Evolutionary conservation across 2,113 vertebrate genomes (phyloP), one percentile per base, ranked within the genome.

Genomic region (Heliornis fulica): DNA sequence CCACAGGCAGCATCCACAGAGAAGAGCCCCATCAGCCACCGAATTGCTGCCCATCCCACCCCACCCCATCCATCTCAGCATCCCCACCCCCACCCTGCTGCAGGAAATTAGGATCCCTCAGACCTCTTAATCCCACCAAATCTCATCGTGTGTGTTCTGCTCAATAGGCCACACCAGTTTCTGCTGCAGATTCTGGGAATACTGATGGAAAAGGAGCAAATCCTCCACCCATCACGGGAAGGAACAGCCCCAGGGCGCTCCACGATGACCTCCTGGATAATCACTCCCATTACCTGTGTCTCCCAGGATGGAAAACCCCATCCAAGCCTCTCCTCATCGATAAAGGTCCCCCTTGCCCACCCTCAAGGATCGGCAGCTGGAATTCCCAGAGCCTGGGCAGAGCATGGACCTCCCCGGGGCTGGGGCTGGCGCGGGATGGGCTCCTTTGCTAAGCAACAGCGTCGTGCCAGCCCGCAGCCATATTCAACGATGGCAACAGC

Each of bases 281-380:
- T 66, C 71, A 22, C 88, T 80, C 71, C 71, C 32, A 65, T 88
- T 59, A 80, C 75, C 64, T 75, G 72, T 50, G 78, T 43, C 71
- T 68, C 41, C 83, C 85, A 21, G 8, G 45, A 3, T 56, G 71
- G 84, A 86, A 95, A 96, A 89, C 48, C 71, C 59, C 76, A 80
- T 71, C 38, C 74, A 22, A 20, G 0, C 51, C 10, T 83, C 71
- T 51, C 38, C 26, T 90, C 40, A 4, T 56, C 92, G 32, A 46
- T 34, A 23, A 10, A 61, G 7, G 26, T 6, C 34, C 11, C 36
- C 11, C 20, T 34, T 0, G 2, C 40, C 54, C 5, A 0, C 38
- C 57, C 48, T 50, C 1, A 0, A 4, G 6, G 0, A 0, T 25
- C 1, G 1, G 76, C 18, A 46, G 32, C 29, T 8, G 10, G 15